These are phyloP conservation scores for Tuberolachnus salignus DNA, from an alignment of 2,888 invertebrate genomes.

Conservation along the genomic window DNA sequence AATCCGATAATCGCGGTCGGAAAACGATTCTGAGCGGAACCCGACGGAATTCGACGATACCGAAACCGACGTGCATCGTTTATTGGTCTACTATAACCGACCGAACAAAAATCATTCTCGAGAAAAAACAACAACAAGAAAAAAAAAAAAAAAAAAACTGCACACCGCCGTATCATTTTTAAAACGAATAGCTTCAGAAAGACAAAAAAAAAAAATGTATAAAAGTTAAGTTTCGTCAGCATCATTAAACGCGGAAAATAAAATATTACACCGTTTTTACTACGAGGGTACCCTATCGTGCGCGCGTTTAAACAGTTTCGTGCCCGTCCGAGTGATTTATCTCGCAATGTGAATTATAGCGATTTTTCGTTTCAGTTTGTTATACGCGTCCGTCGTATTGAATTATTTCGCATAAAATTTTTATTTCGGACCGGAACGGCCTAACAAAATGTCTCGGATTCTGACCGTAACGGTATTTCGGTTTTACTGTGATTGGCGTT, in stretches of 20 bases:
- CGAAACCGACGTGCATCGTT: background rate
- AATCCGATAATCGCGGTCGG: too few species aligned
- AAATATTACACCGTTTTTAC: background rate
- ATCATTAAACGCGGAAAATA: constrained; percentile 9
- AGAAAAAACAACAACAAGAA: background rate
- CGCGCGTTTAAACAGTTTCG: background rate
- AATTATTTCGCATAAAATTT: constrained; percentile 10
- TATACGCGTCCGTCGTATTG: background rate
- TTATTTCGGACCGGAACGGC: background rate
- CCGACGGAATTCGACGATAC: too few species aligned
- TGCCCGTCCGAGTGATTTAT: background rate
- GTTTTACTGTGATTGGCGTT: too few species aligned
- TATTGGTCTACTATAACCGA: too few species aligned
- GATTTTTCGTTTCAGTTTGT: background rate
- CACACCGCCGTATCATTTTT: too few species aligned
- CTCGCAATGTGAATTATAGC: constrained; percentile 2
- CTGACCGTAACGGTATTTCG: background rate
- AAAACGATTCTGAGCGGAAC: background rate
- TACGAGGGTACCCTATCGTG: background rate
- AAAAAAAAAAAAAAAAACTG: background rate
- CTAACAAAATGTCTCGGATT: background rate
- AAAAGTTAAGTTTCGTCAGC: constrained; percentile 22
- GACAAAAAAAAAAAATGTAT: constrained; percentile 4
- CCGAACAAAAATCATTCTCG: too few species aligned
- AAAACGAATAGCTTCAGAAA: too few species aligned